These are phyloP conservation scores for Leptura quadrifasciata DNA, from an alignment of 2,888 invertebrate species.

Conservation along the genomic window DNA sequence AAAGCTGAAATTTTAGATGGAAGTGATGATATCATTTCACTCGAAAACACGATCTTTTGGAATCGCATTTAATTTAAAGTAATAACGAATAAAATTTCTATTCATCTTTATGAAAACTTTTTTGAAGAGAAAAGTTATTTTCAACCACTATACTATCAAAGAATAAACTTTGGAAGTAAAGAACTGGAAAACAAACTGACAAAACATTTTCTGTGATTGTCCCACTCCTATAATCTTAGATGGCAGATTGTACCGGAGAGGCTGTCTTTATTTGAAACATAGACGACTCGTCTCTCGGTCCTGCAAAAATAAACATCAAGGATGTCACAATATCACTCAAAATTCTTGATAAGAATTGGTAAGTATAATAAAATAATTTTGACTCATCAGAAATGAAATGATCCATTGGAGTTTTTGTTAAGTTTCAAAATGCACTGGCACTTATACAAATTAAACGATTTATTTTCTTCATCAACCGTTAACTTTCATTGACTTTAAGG, in stretches of 20 bases:
- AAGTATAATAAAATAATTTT: too few species aligned
- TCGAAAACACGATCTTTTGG: conserved; percentile 36
- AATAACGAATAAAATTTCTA: conserved; percentile 51
- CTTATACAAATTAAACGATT: too few species aligned
- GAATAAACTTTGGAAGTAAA: conserved; percentile 49
- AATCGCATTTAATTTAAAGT: conserved; percentile 50
- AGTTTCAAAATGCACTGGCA: too few species aligned
- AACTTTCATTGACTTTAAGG: too few species aligned
- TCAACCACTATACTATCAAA: conserved; percentile 46
- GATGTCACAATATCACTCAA: too few species aligned
- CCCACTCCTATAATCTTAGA: conserved; percentile 49
- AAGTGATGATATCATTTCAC: conserved; percentile 39
- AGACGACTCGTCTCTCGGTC: conserved; percentile 34
- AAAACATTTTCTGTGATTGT: conserved; percentile 55
- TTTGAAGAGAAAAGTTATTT: conserved; percentile 43
- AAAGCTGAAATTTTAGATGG: conserved; percentile 38
- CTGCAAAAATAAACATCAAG: conserved; percentile 29
- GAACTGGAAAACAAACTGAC: conserved; percentile 53
- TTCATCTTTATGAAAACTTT: conserved; percentile 48
- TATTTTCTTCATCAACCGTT: too few species aligned
- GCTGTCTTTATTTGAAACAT: conserved; percentile 46
- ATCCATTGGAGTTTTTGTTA: too few species aligned
- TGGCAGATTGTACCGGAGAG: conserved; percentile 56
- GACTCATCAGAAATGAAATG: too few species aligned
- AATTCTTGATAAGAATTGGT: too few species aligned